Evolutionary conservation across 2,797 vertebrate species (phyloP), one percentile per base, ranked within the genome.

Genomic region (Rhinogobio ventralis): DNA sequence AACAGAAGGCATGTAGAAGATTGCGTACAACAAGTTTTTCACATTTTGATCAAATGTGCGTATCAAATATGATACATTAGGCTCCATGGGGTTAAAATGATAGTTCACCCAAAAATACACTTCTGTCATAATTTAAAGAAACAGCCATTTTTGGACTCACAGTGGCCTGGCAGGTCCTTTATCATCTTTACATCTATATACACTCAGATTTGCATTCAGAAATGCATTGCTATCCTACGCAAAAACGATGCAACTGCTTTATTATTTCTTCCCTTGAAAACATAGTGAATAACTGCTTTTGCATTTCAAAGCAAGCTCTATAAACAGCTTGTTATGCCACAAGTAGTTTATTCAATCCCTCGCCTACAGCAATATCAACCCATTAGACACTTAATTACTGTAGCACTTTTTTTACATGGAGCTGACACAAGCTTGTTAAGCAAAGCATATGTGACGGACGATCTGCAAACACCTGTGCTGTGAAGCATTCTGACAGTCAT

Each of bases 401-500:
- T 17, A 60, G 66, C 51, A 53, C 78, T 71, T 71, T 90, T 89
- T 89, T 53, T 62, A 68, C 84, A 86, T 80, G 75, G 45, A 42
- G 74, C 79, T 82, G 79, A 74, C 51, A 17, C 57, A 64, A 81
- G 66, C 78, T 81, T 79, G 77, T 85, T 46, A 79, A 79, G 62
- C 13, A 81, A 86, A 86, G 60, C 30, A 84, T 85, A 71, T 82
- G 79, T 57, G 73, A 81, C 72, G 14, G 51, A 85, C 64, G 77
- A 85, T 42, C 60, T 46, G 86, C 87, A 53, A 87, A 85, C 81
- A 88, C 85, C 83, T 91, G 87, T 72, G 51, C 72, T 81, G 73
- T 55, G 77, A 81, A 84, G 67, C 23, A 3, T 42, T 64, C 67
- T 60, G 82, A 76, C 33, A 69, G 62, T 30, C 23, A 49, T 53